A percentile compares a stretch with the other conserved stretches of the same genome.
Conservation (phyloP, 1,140 invertebrate species). For the Lutraria rhynchaena region DNA sequence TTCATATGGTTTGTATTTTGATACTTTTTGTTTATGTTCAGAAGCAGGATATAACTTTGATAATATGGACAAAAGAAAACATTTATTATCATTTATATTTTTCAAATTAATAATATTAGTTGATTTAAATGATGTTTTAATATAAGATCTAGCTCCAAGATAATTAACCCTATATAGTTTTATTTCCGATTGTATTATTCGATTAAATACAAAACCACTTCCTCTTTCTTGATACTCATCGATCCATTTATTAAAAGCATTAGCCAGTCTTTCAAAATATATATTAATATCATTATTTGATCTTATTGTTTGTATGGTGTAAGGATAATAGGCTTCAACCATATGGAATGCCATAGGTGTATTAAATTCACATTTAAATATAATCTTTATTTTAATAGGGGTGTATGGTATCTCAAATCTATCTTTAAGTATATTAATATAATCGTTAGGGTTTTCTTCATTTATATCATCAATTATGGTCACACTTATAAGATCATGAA, state of each 20-base stretch:
- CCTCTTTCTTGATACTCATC: constrained; percentile 54
- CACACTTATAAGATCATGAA: constrained; percentile 2
- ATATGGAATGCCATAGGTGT: background rate
- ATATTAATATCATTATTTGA: background rate
- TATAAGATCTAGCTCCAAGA: constrained; percentile 24
- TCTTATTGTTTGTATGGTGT: background rate
- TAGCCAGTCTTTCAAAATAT: constrained; percentile 6
- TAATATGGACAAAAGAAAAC: too few species aligned
- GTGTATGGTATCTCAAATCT: background rate
- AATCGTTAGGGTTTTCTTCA: constrained; percentile 50
- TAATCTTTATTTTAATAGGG: background rate
- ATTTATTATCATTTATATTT: constrained; percentile 56
- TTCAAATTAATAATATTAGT: constrained; percentile 59
- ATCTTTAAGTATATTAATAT: constrained; percentile 33
- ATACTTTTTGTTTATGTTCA: too few species aligned
- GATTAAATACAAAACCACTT: background rate
- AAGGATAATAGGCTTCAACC: background rate
- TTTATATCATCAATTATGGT: constrained; percentile 47
- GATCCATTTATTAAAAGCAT: constrained; percentile 53
- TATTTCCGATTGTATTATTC: constrained; percentile 9
- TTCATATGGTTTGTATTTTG: constrained; percentile 55
- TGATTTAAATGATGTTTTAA: too few species aligned
- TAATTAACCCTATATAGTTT: constrained; percentile 57
- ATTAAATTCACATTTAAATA: background rate
- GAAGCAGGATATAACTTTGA: too few species aligned